Base-by-base conservation (phyloP, 2,797 vertebrate species). In the Decapterus maruadsi region DNA sequence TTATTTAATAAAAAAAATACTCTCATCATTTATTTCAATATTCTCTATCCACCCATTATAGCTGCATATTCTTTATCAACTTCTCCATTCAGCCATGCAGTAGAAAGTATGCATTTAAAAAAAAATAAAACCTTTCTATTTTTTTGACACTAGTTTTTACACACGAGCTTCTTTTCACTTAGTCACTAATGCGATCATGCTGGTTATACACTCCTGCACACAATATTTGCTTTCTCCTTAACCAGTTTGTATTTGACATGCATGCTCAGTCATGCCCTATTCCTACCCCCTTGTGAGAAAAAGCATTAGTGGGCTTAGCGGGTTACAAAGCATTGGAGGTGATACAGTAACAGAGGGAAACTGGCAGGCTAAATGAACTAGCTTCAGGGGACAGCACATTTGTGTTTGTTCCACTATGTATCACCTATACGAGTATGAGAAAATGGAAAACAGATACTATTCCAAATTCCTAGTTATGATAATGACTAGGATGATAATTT, bases 161-260 rank as follows among this genome's bases (percentile, higher is more conserved):
- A 54, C 36, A n/a, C 16, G n/a, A 11, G 4, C 22, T 6, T 20
- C 9, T 26, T 58, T 67, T 57, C 20, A 12, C 20, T 53, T 46
- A 26, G 17, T 34, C 45, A 20, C n/a, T 58, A 38, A 55, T 22
- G 56, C 42, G 63, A 48, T 48, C 22, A 59, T 56, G 48, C 63
- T 57, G 7, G 10, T n/a, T n/a, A 10, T 69, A 68, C 50, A 69
- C 75, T 51, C 5, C 53, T 68, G n/a, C 66, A 79, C 62, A 59
- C 6, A n/a, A 58, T 80, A 79, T 83, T 85, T 84, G 42, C 58
- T 81, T 88, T 87, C 19, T 66, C 64, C 26, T 77, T 46, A 59
- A 75, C 38, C 36, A 54, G 45, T 57, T 75, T 73, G 53, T 75
- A 45, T 85, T 80, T 87, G 68, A 64, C 75, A 58, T 78, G 63